phyloP scores from a whole-genome alignment of 2,888 invertebrate genomes.

The Gymnoscelis rufifasciata region DNA sequence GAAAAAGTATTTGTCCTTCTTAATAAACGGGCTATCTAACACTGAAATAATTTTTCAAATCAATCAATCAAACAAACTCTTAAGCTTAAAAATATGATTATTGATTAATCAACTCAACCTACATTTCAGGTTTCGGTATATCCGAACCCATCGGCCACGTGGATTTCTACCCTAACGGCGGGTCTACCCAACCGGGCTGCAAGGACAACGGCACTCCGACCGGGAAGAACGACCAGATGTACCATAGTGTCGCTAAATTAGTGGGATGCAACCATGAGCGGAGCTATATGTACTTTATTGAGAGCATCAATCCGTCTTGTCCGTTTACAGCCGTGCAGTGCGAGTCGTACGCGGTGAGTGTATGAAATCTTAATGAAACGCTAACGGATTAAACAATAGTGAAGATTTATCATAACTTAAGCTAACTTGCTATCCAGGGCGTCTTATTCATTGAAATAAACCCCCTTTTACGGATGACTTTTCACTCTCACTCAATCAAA shows the following conservation, averaged over 20 bases:
- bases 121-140: conserved; percentile 85
- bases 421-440: no score
- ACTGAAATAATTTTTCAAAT: no score
- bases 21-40: no score
- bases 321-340: conserved; percentile 89
- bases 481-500: no score
- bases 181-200: conserved; percentile 82
- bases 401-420: no score
- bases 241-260: conserved; percentile 78
- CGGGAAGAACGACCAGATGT: conserved; percentile 44
- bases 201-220: conserved; percentile 39
- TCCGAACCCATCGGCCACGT: conserved; percentile 90
- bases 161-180: conserved; percentile 95
- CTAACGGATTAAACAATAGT: no score
- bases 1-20: no score
- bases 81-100: no score
- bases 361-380: not conserved
- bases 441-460: no score
- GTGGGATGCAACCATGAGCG: conserved; percentile 93
- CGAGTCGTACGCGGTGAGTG: conserved; percentile 83
- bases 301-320: conserved; percentile 88
- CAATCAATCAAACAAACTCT: no score
- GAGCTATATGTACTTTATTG: conserved; percentile 89
- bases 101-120: no score
- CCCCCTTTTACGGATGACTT: no score